Evolutionary conservation across 1,140 invertebrate species (phyloP).

Genomic region (Anastrepha ludens): DNA sequence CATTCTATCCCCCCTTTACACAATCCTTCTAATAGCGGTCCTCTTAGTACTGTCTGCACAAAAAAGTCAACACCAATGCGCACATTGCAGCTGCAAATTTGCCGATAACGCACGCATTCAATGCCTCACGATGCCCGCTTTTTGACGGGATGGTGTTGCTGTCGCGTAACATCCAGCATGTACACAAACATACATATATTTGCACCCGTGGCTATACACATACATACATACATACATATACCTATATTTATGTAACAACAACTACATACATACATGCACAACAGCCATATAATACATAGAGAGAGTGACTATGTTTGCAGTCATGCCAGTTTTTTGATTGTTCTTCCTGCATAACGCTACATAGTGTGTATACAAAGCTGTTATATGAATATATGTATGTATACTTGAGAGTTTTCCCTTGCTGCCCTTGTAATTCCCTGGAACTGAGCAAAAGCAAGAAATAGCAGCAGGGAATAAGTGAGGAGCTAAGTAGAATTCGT

Average conservation of each 20-base stretch:
- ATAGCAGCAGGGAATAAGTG: neutral
- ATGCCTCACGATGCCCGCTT: conserved; percentile 2
- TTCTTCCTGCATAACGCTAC: too few species aligned
- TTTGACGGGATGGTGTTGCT: neutral
- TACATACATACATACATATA: neutral
- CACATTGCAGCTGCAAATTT: conserved; percentile 29
- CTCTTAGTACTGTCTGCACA: neutral
- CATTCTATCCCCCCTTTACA: neutral
- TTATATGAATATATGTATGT: neutral
- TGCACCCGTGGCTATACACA: neutral
- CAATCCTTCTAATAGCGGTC: neutral
- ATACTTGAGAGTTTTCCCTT: too few species aligned
- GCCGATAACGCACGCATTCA: conserved; percentile 31
- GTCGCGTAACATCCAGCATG: neutral
- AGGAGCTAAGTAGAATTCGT: neutral
- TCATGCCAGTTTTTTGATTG: too few species aligned
- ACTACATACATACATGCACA: too few species aligned
- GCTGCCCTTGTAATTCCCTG: neutral
- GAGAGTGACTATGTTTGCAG: too few species aligned
- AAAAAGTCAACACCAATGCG: conserved; percentile 12
- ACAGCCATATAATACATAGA: too few species aligned
- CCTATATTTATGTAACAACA: too few species aligned
- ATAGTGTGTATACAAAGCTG: neutral
- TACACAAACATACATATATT: neutral
- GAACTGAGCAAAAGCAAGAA: neutral